Base-by-base conservation (phyloP, 1,140 invertebrate species). In the Saccostrea echinata region DNA sequence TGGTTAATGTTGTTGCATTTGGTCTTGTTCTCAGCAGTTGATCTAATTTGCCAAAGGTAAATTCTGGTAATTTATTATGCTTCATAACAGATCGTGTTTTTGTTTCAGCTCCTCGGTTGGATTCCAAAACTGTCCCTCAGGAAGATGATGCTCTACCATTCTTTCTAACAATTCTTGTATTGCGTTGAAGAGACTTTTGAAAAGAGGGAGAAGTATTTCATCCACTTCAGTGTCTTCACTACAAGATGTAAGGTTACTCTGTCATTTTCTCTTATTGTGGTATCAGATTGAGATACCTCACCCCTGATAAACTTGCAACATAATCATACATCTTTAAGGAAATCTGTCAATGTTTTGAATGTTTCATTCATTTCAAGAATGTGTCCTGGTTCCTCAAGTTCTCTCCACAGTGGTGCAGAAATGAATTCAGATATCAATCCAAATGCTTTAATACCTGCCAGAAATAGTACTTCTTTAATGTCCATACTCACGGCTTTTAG, bases 401-500 rank as follows among this genome's bases (percentile, higher is more conserved):
- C 24, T 61, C 87, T 68, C 84, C 86, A 88, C 64, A 88, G 35
- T 0, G 89, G 84, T 21, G 84, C 84, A 21, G 84, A 84, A 0
- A 88, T 84, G 21, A 90, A 43, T 57, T 88, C 82, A 3, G 89
- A 90, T 57, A 90, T 90, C 16, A 90, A 53, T n/a, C 89, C 89
- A 71, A 88, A 80, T n/a, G 84, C 84, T 43, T 86, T 88, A 30
- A 55, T 61, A 80, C 85, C 64, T 24, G 68, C 68, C 16, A 86
- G 8, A 83, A 52, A 86, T 35, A 84, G 4, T 11, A 33, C 24
- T 76, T 86, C 52, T 88, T 88, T 57, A 3, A 71, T 30, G n/a
- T 86, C 85, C 13, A 33, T 12, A 12, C n/a, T 11, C 6, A 87
- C 71, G 18, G 64, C 35, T 82, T 55, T 11, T 13, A 85, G 33